Base-by-base conservation (phyloP, 2,797 vertebrate genomes). In the Chrysocyon brachyurus region DNA sequence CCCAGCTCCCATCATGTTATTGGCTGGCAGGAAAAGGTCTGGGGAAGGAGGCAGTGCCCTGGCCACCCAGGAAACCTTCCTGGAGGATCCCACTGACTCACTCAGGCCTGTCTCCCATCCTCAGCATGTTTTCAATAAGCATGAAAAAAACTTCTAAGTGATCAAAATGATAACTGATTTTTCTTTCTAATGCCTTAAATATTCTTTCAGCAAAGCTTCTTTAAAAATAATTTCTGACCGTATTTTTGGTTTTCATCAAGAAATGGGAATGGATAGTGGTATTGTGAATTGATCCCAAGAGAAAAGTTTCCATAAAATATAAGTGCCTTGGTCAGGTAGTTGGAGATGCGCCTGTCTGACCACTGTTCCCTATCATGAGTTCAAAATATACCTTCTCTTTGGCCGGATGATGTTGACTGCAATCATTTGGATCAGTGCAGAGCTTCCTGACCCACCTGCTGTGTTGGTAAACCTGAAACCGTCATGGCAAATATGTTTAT, bases 161-260 rank as follows among this genome's bases (percentile, higher is more conserved):
- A 85, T 79, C 59, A 21, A 54, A 92, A 87, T 73, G 73, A 70
- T 64, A 11, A n/a, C n/a, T 75, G 10, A 52, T 85, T 94, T 56
- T 88, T 90, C 91, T 61, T 83, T 79, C 72, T 84, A 52, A 75
- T 90, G 33, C 59, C 66, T 92, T 59, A 26, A 86, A 31, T 91
- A 46, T 89, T 95, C 59, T 87, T 92, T 78, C 59, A 87, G 56
- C 83, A 93, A 75, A 97, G 61, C 46, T 72, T 57, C 33, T 83
- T 96, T 82, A 57, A 92, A 93, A 91, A 22, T 86, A 56, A 73
- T n/a, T 90, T 94, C 66, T 89, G 70, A 86, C 82, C 46, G 0
- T 54, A 6, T 46, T 4, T 87, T 52, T 93, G 52, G 31, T 82
- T 90, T 77, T 77, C 72, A 81, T 72, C n/a, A 92, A 81, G 70